phyloP scores from a whole-genome alignment of 2,888 invertebrate species.

The Noctua janthe region DNA sequence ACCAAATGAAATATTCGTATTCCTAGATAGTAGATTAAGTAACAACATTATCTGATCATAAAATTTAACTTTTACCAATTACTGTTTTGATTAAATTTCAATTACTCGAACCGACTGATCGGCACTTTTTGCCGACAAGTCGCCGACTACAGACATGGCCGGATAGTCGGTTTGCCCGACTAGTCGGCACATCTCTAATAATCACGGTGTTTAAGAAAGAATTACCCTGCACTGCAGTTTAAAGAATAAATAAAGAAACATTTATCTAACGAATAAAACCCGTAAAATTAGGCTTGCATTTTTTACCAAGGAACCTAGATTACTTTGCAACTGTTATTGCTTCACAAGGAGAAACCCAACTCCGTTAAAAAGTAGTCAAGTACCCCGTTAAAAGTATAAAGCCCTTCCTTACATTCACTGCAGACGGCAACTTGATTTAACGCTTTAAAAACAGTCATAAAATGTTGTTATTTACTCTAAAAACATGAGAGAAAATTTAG shows the following conservation, averaged over 20 bases:
- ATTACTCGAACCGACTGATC: neutral
- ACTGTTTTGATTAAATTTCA: neutral
- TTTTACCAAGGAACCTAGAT: neutral
- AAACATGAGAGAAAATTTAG: slow-evolving; percentile 39
- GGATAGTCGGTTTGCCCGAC: neutral
- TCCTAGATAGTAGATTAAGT: neutral
- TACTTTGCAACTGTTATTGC: slow-evolving; percentile 3
- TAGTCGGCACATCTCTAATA: neutral
- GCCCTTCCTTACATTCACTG: neutral
- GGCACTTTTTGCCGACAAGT: neutral
- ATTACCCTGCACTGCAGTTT: neutral
- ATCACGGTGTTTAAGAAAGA: neutral
- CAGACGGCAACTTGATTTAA: neutral
- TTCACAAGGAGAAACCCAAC: neutral
- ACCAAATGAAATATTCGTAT: neutral
- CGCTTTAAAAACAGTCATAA: slow-evolving; percentile 26
- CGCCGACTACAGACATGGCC: neutral
- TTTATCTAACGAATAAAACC: neutral
- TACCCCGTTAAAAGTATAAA: neutral
- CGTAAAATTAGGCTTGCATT: neutral
- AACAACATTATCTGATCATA: neutral
- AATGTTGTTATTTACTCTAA: slow-evolving; percentile 53
- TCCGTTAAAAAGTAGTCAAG: slow-evolving; percentile 4
- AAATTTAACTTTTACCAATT: neutral
- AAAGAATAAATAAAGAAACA: neutral